phyloP scores from a whole-genome alignment of 1,140 invertebrate genomes.

The Rhynchophorus ferrugineus region DNA sequence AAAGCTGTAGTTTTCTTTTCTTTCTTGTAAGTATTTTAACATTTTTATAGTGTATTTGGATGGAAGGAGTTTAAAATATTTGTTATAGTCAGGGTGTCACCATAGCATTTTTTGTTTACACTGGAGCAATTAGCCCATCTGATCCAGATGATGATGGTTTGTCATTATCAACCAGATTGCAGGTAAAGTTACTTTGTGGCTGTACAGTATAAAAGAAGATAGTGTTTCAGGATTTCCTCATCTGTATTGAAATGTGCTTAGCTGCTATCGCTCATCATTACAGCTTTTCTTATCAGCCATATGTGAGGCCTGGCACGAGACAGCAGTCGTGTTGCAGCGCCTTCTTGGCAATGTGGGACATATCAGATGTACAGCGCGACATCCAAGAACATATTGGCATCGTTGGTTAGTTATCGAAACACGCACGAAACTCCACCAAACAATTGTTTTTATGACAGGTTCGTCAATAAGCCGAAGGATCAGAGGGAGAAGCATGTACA shows the following conservation, averaged over 20 bases:
- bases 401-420: conserved; percentile 68
- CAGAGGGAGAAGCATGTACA: conserved; percentile 62
- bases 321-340: conserved; percentile 51
- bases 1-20: conserved; percentile 97
- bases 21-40: conserved; percentile 80
- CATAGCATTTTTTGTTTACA: conserved; percentile 79
- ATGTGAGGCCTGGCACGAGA: conserved; percentile 48
- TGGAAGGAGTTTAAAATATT: too few species aligned
- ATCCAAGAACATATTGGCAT: conserved; percentile 87
- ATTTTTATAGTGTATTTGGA: not conserved
- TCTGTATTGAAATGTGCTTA: conserved; percentile 97
- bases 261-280: conserved; percentile 92
- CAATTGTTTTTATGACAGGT: conserved; percentile 40
- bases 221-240: conserved; percentile 75
- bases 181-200: conserved; percentile 49
- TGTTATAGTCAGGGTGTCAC: conserved; percentile 76
- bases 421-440: too few species aligned
- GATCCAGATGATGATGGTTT: conserved; percentile 61
- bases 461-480: conserved; percentile 66
- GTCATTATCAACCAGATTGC: conserved; percentile 69
- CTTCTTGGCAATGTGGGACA: conserved; percentile 83
- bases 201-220: not conserved
- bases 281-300: conserved; percentile 88
- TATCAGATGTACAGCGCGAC: conserved; percentile 87
- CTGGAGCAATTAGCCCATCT: conserved; percentile 61